A percentile compares a stretch with the other conserved stretches of the same genome.
phyloP scores from a whole-genome alignment of 2,888 invertebrate species.

The Crocallis elinguaria region DNA sequence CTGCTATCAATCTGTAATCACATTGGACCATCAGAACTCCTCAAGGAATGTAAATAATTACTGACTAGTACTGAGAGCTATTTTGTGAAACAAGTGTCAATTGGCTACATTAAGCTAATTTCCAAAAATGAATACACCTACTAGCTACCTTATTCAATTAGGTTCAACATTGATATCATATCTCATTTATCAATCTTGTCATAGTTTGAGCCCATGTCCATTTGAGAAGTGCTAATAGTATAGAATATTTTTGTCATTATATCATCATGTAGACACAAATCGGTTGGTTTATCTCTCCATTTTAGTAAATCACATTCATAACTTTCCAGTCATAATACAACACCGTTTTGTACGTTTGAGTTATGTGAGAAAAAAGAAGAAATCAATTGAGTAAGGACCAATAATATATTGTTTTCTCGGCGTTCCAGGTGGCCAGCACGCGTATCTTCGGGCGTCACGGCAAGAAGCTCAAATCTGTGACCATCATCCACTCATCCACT shows the following conservation, averaged over 20 bases:
- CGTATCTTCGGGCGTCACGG: constrained; percentile 92
- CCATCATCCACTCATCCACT: constrained; percentile 95
- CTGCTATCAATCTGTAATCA: constrained; percentile 51
- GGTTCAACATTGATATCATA: background rate
- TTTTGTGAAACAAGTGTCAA: constrained; percentile 1
- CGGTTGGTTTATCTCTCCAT: too few species aligned
- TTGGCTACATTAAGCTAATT: constrained; percentile 7
- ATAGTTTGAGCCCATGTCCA: too few species aligned
- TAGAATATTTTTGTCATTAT: too few species aligned
- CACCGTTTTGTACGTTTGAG: too few species aligned
- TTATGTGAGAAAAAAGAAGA: too few species aligned
- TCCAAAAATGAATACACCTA: background rate
- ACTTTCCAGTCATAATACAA: too few species aligned
- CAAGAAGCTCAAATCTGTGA: constrained; percentile 93
- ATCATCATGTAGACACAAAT: too few species aligned
- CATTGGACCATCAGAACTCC: constrained; percentile 38
- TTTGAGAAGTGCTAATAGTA: too few species aligned
- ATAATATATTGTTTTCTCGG: constrained; percentile 9
- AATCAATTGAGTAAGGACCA: background rate
- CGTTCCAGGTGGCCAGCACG: constrained; percentile 89
- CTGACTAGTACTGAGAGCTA: constrained; percentile 15
- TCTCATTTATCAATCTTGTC: too few species aligned
- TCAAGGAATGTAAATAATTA: constrained; percentile 45
- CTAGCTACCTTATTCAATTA: background rate
- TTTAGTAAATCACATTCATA: too few species aligned